Evolutionary conservation across 2,888 invertebrate species (phyloP).

Genomic region (Axea sp.): DNA sequence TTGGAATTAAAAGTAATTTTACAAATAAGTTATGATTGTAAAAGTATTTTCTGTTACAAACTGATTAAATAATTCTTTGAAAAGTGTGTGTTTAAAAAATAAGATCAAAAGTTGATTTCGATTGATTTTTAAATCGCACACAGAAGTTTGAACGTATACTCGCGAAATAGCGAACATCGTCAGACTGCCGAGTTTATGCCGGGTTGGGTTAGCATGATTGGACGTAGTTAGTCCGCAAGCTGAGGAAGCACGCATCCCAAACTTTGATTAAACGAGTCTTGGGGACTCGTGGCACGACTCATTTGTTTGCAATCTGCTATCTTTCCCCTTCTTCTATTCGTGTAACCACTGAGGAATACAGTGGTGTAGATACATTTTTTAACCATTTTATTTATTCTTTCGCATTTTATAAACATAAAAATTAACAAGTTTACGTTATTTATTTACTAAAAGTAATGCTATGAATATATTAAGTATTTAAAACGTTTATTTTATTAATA

Average conservation of each 20-base stretch:
- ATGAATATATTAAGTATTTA: too few relatives aligned
- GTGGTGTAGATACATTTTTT: constrained; percentile 28
- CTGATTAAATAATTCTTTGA: too few relatives aligned
- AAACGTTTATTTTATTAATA: too few relatives aligned
- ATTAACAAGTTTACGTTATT: too few relatives aligned
- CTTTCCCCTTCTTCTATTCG: constrained; percentile 31
- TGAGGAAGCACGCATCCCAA: constrained; percentile 74
- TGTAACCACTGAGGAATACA: constrained; percentile 23
- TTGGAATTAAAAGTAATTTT: too few relatives aligned
- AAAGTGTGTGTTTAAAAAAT: too few relatives aligned
- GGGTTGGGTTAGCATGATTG: constrained; percentile 72
- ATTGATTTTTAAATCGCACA: constrained; percentile 18
- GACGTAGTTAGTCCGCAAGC: constrained; percentile 72
- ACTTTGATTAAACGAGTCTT: constrained; percentile 72
- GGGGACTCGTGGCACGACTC: constrained; percentile 65
- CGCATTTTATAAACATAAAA: too few relatives aligned
- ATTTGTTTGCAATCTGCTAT: constrained; percentile 68
- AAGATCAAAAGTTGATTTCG: constrained; percentile 4
- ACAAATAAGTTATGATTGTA: too few relatives aligned
- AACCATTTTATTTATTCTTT: too few relatives aligned
- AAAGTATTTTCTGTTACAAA: too few relatives aligned
- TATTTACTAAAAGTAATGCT: too few relatives aligned
- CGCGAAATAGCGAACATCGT: constrained; percentile 25
- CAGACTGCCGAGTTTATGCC: constrained; percentile 52
- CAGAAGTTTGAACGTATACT: constrained; percentile 10